phyloP scores from a whole-genome alignment of 2,888 invertebrate species.

The Nasonovia ribisnigri region DNA sequence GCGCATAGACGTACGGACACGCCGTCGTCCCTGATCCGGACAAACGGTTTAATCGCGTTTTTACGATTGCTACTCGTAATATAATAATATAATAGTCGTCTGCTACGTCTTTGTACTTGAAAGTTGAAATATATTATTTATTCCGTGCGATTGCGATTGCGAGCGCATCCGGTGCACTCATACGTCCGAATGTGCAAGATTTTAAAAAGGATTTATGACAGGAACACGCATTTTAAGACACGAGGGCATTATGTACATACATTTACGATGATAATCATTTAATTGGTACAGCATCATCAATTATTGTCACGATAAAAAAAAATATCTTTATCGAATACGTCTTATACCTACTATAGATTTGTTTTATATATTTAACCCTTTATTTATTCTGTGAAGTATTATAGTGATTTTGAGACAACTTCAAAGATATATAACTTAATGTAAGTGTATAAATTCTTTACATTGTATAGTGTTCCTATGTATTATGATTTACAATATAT shows the following conservation, averaged over 20 bases:
- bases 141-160: not conserved
- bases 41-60: not conserved
- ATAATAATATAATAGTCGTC: not conserved
- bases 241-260: not conserved
- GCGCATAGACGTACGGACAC: not conserved
- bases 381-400: not conserved
- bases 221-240: not conserved
- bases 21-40: not conserved
- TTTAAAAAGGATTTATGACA: slow-evolving; percentile 11
- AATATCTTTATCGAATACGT: not conserved
- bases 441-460: not conserved
- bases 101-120: not conserved
- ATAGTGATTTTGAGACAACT: not conserved
- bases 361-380: not conserved
- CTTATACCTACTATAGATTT: not conserved
- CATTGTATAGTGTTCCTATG: too few species aligned
- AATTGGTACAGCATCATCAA: slow-evolving; percentile 3
- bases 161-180: not conserved
- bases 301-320: slow-evolving; percentile 12
- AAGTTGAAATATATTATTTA: not conserved
- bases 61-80: not conserved
- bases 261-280: slow-evolving; percentile 28
- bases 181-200: not conserved
- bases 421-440: not conserved
- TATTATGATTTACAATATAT: too few species aligned